Conservation (phyloP, 2,888 invertebrate genomes). For the Lasioglossum lativentre region DNA sequence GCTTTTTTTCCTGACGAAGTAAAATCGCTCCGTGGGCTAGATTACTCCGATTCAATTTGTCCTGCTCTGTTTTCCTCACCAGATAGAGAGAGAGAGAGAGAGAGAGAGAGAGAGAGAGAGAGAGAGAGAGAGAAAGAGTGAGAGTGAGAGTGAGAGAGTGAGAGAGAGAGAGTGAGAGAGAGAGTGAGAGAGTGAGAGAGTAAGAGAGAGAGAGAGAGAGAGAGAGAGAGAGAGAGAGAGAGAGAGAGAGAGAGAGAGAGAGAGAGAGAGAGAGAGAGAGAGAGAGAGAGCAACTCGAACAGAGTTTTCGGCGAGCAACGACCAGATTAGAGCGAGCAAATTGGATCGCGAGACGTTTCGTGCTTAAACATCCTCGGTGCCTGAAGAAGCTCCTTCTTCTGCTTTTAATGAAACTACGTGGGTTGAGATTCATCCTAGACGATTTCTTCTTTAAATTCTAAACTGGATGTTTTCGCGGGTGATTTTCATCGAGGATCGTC, state of each 20-base stretch:
- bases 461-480: background rate
- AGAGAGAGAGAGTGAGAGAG: background rate
- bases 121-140: background rate
- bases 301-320: conserved; percentile 5
- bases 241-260: background rate
- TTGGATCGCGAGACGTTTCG: conserved; percentile 2
- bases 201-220: background rate
- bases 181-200: too few species aligned
- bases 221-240: background rate
- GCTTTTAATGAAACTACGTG: background rate
- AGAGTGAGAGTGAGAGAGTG: background rate
- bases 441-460: too few species aligned
- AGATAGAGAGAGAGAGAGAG: background rate
- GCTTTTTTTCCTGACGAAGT: background rate
- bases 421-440: background rate
- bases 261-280: background rate
- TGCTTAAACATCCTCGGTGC: background rate
- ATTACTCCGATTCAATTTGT: conserved; percentile 15
- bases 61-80: background rate
- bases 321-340: conserved; percentile 15
- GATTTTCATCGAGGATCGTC: background rate
- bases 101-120: background rate
- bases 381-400: background rate
- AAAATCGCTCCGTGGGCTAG: background rate
- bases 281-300: background rate